Conservation (phyloP, 2,113 vertebrate genomes). For the Oncorhynchus masou region DNA sequence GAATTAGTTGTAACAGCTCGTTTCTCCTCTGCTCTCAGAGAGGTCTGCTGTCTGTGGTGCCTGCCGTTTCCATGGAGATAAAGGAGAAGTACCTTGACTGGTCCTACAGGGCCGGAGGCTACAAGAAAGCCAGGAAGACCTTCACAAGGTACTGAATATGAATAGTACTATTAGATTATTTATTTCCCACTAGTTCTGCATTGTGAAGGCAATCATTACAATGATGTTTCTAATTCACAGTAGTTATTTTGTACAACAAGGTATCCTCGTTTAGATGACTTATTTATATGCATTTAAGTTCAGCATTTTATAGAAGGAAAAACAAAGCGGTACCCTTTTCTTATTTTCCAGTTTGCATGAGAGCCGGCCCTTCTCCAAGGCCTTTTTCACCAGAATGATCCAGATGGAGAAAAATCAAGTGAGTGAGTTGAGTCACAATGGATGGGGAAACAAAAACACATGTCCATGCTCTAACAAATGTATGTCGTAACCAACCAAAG, state of each 20-base stretch:
- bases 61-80: constrained; percentile 76
- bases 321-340: neutral
- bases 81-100: constrained; percentile 90
- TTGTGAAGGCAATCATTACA: neutral
- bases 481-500: neutral
- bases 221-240: neutral
- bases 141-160: constrained; percentile 81
- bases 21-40: constrained; percentile 69
- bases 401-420: constrained; percentile 93
- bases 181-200: neutral
- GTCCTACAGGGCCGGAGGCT: constrained; percentile 82
- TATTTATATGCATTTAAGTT: no score
- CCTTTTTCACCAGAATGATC: constrained; percentile 91
- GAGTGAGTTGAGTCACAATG: constrained; percentile 31
- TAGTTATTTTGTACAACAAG: neutral
- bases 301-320: neutral
- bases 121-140: constrained; percentile 83
- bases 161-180: neutral
- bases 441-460: neutral
- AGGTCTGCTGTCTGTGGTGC: constrained; percentile 71
- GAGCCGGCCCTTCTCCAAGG: constrained; percentile 82
- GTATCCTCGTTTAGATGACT: no score
- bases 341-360: constrained; percentile 82
- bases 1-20: neutral
- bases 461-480: no score